Conservation (phyloP, 2,888 invertebrate genomes). For the Acanthosepion esculentum region DNA sequence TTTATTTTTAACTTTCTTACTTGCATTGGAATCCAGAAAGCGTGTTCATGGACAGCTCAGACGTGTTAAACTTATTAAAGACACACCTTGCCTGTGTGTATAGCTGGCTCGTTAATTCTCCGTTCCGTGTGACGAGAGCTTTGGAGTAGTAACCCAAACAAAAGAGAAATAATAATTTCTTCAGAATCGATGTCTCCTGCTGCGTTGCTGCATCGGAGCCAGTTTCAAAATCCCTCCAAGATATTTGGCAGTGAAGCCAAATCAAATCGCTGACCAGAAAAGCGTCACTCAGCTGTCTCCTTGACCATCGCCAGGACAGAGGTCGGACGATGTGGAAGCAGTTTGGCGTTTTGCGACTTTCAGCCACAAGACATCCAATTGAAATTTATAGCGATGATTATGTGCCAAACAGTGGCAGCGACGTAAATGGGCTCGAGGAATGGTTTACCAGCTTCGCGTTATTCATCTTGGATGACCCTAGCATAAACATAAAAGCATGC, state of each 20-base stretch:
- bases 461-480: background rate
- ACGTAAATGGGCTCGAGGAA: background rate
- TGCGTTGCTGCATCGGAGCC: background rate
- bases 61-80: background rate
- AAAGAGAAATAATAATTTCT: background rate
- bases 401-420: background rate
- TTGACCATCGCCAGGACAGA: slow-evolving; percentile 33
- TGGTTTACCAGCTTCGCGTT: background rate
- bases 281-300: slow-evolving; percentile 20
- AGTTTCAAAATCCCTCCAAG: slow-evolving; percentile 11
- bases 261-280: slow-evolving; percentile 21
- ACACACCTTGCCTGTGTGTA: background rate
- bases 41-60: too few species aligned
- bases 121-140: background rate
- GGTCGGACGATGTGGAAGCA: background rate
- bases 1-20: too few species aligned
- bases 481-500: too few species aligned
- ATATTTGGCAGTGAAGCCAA: slow-evolving; percentile 12
- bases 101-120: background rate
- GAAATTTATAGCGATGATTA: background rate
- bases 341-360: background rate
- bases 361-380: background rate
- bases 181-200: background rate
- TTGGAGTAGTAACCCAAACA: background rate
- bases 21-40: too few species aligned